Evolutionary conservation across 1,140 invertebrate genomes (phyloP).

Genomic region (Drosophila nasuta): DNA sequence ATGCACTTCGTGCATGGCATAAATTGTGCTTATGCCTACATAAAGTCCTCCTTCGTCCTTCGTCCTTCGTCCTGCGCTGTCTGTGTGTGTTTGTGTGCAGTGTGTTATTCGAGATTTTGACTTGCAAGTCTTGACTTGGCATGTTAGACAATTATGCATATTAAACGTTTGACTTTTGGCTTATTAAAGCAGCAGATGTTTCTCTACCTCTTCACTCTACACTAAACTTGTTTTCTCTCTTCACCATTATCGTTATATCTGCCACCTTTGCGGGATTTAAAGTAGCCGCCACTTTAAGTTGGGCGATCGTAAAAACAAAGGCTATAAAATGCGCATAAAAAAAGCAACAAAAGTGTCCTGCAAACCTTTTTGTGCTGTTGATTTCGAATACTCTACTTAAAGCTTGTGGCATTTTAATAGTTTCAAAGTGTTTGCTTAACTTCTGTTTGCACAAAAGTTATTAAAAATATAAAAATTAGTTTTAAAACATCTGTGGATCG

Average conservation of each 20-base stretch:
- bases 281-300: slow-evolving; percentile 43
- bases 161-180: slow-evolving; percentile 51
- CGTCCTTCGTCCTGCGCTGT: slow-evolving; percentile 33
- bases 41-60: slow-evolving; percentile 38
- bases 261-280: slow-evolving; percentile 10
- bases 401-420: not conserved
- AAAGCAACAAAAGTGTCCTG: slow-evolving; percentile 34
- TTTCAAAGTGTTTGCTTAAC: not conserved
- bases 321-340: slow-evolving; percentile 51
- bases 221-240: not conserved
- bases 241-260: not conserved
- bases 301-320: slow-evolving; percentile 49
- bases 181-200: slow-evolving; percentile 25
- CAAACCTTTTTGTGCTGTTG: slow-evolving; percentile 36
- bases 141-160: slow-evolving; percentile 74
- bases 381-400: slow-evolving; percentile 35
- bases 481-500: no score
- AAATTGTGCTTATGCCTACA: slow-evolving; percentile 69
- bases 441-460: not conserved
- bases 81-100: slow-evolving; percentile 22
- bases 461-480: no score
- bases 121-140: slow-evolving; percentile 14
- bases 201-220: not conserved
- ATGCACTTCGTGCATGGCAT: slow-evolving; percentile 58
- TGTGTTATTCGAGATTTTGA: slow-evolving; percentile 37